Evolutionary conservation across 2,797 vertebrate species (phyloP).

Genomic region (Mormyrus hasselquistii): DNA sequence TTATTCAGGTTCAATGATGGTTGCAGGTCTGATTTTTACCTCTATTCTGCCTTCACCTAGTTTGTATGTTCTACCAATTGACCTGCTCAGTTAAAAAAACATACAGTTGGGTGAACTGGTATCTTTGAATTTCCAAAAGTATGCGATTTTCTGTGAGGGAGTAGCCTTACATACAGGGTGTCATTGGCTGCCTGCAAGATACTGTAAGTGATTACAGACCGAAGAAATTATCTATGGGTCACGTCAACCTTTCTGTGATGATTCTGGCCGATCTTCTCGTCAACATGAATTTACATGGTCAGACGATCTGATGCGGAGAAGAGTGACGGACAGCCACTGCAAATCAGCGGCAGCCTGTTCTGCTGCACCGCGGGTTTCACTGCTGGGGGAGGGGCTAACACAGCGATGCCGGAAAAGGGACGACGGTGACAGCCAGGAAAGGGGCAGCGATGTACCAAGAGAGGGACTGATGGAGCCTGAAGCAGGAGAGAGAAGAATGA

Average conservation of each 20-base stretch:
- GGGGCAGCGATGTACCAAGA: constrained; percentile 19
- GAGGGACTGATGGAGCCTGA: constrained; percentile 6
- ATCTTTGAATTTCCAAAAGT: background rate
- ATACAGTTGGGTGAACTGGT: background rate
- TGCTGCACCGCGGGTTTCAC: background rate
- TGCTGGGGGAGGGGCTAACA: background rate
- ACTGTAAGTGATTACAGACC: background rate
- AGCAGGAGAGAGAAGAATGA: background rate
- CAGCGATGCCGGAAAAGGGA: background rate
- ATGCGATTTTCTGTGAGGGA: background rate
- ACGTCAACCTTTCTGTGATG: background rate
- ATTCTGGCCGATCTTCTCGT: background rate
- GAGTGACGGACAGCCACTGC: background rate
- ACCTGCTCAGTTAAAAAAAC: background rate
- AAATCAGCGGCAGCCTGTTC: background rate
- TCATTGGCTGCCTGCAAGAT: background rate
- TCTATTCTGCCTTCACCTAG: background rate
- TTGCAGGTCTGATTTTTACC: background rate
- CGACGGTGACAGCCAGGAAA: background rate
- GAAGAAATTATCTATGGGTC: background rate
- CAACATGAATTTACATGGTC: background rate
- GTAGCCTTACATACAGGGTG: background rate
- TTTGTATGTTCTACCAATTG: background rate
- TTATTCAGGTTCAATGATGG: background rate
- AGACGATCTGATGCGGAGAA: background rate